These are phyloP conservation scores for Brachypterus glaber DNA, from an alignment of 2,888 invertebrate species.

Conservation along the genomic window DNA sequence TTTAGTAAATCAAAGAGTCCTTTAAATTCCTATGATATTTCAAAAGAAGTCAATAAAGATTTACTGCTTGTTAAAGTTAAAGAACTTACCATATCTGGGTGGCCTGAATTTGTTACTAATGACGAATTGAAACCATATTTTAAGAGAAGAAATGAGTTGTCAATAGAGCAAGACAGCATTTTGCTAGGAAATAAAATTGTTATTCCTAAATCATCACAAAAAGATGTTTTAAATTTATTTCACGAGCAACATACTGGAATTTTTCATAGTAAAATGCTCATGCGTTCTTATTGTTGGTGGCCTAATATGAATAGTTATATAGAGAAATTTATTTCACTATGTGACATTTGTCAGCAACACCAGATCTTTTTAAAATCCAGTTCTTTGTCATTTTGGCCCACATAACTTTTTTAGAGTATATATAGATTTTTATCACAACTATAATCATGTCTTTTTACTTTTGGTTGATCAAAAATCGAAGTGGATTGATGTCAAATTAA, in stretches of 20 bases:
- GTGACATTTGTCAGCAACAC: conserved; percentile 10
- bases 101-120: neutral
- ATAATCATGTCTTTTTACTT: conserved; percentile 15
- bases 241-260: conserved; percentile 13
- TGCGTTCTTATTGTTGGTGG: conserved; percentile 11
- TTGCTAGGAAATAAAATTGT: conserved; percentile 1
- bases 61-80: conserved; percentile 5
- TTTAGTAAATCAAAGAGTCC: conserved; percentile 4
- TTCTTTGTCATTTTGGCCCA: neutral
- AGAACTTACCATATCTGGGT: neutral
- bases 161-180: conserved; percentile 2
- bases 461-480: conserved; percentile 19
- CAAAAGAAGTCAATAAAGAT: conserved; percentile 8
- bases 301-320: conserved; percentile 6
- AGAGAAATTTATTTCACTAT: conserved; percentile 8
- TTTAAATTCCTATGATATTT: conserved; percentile 8
- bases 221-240: conserved; percentile 8
- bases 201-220: conserved; percentile 5
- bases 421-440: neutral
- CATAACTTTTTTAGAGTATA: neutral
- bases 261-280: conserved; percentile 7
- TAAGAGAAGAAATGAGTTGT: conserved; percentile 3
- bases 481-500: conserved; percentile 22
- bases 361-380: neutral
- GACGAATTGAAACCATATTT: conserved; percentile 6